phyloP scores from a whole-genome alignment of 2,797 vertebrate species.

The Cirrhinus molitorella region DNA sequence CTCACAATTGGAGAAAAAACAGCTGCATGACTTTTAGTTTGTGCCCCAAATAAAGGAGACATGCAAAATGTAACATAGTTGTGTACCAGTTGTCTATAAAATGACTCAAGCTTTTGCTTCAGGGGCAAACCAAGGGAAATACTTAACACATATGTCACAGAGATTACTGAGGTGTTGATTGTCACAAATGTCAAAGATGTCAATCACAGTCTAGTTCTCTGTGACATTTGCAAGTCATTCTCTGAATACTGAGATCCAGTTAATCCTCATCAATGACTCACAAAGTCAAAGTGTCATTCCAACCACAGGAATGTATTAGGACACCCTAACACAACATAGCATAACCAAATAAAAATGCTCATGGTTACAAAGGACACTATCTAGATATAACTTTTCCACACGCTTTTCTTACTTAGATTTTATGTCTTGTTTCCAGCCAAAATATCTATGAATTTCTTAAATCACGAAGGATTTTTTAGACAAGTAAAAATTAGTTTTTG shows the following conservation, averaged over 20 bases:
- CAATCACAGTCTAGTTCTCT: background rate
- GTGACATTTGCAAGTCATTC: conserved; percentile 6
- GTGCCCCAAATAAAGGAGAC: background rate
- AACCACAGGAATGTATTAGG: conserved; percentile 9
- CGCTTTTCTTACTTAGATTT: too few relatives aligned
- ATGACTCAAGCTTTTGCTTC: background rate
- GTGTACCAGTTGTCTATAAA: background rate
- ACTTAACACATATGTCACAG: background rate
- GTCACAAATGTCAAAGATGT: conserved; percentile 10
- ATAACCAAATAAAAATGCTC: background rate
- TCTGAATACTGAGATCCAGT: background rate
- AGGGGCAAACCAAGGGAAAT: background rate
- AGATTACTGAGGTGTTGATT: conserved; percentile 13
- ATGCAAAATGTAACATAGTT: background rate
- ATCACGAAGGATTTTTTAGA: too few relatives aligned
- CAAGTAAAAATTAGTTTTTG: too few relatives aligned
- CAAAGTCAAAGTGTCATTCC: conserved; percentile 30
- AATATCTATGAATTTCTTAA: too few relatives aligned
- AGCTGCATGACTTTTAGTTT: background rate
- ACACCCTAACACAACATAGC: background rate
- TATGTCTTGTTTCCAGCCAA: too few relatives aligned
- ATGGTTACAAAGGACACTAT: conserved; percentile 1
- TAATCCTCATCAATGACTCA: conserved; percentile 5
- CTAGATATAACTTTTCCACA: background rate
- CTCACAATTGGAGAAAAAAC: background rate